A percentile compares a stretch with the other conserved stretches of the same genome.
phyloP scores from a whole-genome alignment of 2,797 vertebrate genomes.

The Sparidentex hasta region DNA sequence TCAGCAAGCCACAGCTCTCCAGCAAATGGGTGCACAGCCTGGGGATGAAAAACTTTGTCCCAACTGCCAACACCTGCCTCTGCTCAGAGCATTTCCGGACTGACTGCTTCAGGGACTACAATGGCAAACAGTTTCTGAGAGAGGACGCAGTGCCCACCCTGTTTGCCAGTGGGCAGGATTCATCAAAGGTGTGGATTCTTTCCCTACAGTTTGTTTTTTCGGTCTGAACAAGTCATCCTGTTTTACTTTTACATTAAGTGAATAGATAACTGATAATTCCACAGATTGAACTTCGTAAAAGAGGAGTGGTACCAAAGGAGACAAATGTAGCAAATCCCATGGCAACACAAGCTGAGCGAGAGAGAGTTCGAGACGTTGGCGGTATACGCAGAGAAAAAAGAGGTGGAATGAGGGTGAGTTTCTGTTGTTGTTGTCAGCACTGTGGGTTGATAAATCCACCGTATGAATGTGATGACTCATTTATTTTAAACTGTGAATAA shows the following conservation, averaged over 20 bases:
- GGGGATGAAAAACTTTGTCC: conserved; percentile 86
- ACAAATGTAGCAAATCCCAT: conserved; percentile 33
- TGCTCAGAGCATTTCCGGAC: conserved; percentile 87
- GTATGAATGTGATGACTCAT: no score
- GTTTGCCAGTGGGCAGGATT: conserved; percentile 77
- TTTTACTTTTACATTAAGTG: not conserved
- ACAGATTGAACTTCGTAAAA: conserved; percentile 86
- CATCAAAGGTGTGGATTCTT: conserved; percentile 72
- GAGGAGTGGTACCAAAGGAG: conserved; percentile 79
- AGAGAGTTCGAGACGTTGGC: conserved; percentile 61
- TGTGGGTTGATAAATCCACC: not conserved
- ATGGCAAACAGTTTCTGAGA: conserved; percentile 87
- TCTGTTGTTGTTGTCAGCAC: not conserved
- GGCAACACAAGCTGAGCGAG: conserved; percentile 59
- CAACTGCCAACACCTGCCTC: conserved; percentile 86
- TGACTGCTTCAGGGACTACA: conserved; percentile 89
- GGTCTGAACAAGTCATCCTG: not conserved
- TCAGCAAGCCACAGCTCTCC: conserved; percentile 86
- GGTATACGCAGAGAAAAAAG: conserved; percentile 75
- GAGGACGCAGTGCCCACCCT: conserved; percentile 88
- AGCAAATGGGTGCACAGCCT: conserved; percentile 88
- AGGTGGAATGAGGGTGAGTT: conserved; percentile 76
- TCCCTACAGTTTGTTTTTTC: not conserved
- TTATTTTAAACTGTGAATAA: no score
- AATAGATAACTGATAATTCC: conserved; percentile 19